A percentile compares a stretch with the other conserved stretches of the same genome.
phyloP scores from a whole-genome alignment of 2,113 vertebrate species.

The Orthonyx spaldingii region DNA sequence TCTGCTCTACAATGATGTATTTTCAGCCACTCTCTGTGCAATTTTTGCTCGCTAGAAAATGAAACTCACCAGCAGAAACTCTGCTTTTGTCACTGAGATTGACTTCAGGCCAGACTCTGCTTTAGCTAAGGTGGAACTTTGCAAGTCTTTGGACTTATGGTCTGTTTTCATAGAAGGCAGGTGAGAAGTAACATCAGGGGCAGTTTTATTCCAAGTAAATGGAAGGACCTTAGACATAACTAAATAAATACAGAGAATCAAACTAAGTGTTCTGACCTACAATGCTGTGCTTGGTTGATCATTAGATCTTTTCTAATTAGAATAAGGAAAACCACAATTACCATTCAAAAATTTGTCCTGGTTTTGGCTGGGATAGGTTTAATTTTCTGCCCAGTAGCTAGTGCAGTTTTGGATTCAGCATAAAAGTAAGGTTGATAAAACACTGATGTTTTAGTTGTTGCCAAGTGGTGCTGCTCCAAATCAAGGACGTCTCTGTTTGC shows the following conservation, averaged over 20 bases:
- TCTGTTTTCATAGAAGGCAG: neutral
- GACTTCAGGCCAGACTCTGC: neutral
- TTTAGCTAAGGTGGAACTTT: neutral
- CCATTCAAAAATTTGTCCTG: neutral
- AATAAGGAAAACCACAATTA: neutral
- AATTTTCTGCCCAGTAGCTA: neutral
- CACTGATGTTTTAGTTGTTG: neutral
- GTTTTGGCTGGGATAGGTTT: neutral
- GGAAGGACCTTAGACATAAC: neutral
- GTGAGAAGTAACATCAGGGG: neutral
- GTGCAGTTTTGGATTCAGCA: neutral
- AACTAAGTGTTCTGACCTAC: neutral
- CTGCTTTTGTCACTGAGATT: neutral
- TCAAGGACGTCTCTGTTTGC: neutral
- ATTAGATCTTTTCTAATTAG: neutral
- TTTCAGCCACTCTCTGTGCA: neutral
- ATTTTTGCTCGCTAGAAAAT: neutral
- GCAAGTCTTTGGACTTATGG: neutral
- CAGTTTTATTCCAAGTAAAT: neutral
- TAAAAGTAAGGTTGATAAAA: neutral
- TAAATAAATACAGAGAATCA: neutral
- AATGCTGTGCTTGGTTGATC: neutral
- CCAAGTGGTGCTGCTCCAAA: neutral
- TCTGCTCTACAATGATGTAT: neutral
- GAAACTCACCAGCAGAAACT: neutral